Percentiles rank a stretch among this genome's conserved stretches.
phyloP scores from a whole-genome alignment of 1,140 invertebrate genomes.

The honey bee (Apis mellifera) region Amel_HAv3.1 CM009943.2:2963001-2963500 shows the following conservation, averaged over 20 bases:
- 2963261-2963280: constrained; percentile 48
- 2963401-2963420: not conserved
- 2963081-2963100: not conserved
- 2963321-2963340: constrained; percentile 59
- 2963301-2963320: constrained; percentile 53
- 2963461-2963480: constrained; percentile 36
- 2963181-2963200: constrained; percentile 25
- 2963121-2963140: constrained; percentile 7
- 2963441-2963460: constrained; percentile 38
- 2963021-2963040: no score
- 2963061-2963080: no score
- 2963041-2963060: constrained; percentile 15
- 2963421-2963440: not conserved
- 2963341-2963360: constrained; percentile 36
- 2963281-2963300: constrained; percentile 33
- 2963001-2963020: no score
- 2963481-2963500: constrained; percentile 54
- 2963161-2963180: constrained; percentile 36
- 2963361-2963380: constrained; percentile 57
- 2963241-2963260: constrained; percentile 26
- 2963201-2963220: constrained; percentile 17
- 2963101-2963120: not conserved
- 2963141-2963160: constrained; percentile 27
- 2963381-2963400: constrained; percentile 50
- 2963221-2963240: constrained; percentile 10